Evolutionary conservation across 2,113 vertebrate species (phyloP).

Genomic region (Apodemus sylvaticus): DNA sequence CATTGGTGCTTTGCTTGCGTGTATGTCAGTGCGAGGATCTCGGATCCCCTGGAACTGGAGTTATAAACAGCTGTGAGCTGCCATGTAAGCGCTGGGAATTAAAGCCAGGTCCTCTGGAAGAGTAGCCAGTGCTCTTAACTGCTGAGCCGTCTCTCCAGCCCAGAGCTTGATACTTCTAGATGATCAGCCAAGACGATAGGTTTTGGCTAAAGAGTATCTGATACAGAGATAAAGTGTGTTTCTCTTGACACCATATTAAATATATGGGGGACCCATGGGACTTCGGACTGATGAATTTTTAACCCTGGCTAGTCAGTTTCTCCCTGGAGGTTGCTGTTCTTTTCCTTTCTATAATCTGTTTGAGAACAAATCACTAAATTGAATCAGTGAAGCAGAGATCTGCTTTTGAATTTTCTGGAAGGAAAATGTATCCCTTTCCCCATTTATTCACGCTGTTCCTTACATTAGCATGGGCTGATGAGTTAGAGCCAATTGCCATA

Average conservation of each 20-base stretch:
- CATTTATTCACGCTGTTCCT: not conserved
- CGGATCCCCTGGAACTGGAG: not conserved
- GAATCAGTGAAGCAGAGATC: not conserved
- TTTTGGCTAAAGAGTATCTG: not conserved
- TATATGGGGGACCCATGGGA: not conserved
- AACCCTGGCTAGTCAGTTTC: not conserved
- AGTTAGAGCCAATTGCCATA: not conserved
- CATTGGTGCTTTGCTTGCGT: not conserved
- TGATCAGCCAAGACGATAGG: not conserved
- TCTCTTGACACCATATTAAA: not conserved
- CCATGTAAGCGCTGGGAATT: not conserved
- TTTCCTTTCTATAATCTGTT: not conserved
- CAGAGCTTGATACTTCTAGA: not conserved
- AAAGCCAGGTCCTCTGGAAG: no score
- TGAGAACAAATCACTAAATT: not conserved
- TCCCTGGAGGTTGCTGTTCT: not conserved
- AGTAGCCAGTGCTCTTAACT: not conserved
- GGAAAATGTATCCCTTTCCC: slow-evolving; percentile 18
- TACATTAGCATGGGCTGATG: not conserved
- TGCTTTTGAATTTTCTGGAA: not conserved
- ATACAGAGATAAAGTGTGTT: not conserved
- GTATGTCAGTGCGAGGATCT: not conserved
- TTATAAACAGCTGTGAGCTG: not conserved
- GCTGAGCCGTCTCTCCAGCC: not conserved
- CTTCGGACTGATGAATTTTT: not conserved